A percentile compares a stretch with the other conserved stretches of the same genome.
Conservation (phyloP, 2,113 vertebrate genomes). For the Symphodus melops region DNA sequence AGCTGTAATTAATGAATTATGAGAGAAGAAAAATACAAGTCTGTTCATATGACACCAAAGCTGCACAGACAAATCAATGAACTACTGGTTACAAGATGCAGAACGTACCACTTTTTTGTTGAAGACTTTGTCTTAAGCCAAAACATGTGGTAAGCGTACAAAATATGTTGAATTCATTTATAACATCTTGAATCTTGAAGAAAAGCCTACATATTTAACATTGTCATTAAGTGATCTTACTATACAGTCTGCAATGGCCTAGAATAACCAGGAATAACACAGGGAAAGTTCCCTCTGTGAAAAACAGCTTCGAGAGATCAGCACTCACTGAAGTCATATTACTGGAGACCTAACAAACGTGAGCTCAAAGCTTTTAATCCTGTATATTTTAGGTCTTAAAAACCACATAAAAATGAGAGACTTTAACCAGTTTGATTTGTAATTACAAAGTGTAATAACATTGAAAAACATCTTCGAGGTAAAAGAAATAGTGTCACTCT, state of each 20-base stretch:
- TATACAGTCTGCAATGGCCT: not conserved
- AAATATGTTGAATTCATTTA: slow-evolving; percentile 2
- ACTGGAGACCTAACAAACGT: no score
- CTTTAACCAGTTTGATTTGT: no score
- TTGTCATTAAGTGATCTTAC: not conserved
- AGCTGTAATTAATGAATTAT: slow-evolving; percentile 16
- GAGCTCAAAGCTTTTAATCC: no score
- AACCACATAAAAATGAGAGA: no score
- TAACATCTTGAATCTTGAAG: no score
- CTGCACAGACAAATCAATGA: not conserved
- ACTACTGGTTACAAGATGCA: slow-evolving; percentile 5
- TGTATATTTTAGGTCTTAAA: no score
- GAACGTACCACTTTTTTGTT: not conserved
- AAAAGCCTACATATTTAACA: not conserved
- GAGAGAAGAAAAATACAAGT: slow-evolving; percentile 2
- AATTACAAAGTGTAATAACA: no score
- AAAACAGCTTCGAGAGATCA: no score
- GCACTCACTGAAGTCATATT: no score
- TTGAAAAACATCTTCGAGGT: no score
- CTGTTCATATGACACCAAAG: slow-evolving; percentile 6
- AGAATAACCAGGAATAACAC: not conserved
- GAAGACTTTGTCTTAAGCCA: not conserved
- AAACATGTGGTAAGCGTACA: not conserved
- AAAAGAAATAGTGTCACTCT: no score
- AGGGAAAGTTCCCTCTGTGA: not conserved